phyloP scores from a whole-genome alignment of 2,113 vertebrate genomes.

The Engraulis encrasicolus region DNA sequence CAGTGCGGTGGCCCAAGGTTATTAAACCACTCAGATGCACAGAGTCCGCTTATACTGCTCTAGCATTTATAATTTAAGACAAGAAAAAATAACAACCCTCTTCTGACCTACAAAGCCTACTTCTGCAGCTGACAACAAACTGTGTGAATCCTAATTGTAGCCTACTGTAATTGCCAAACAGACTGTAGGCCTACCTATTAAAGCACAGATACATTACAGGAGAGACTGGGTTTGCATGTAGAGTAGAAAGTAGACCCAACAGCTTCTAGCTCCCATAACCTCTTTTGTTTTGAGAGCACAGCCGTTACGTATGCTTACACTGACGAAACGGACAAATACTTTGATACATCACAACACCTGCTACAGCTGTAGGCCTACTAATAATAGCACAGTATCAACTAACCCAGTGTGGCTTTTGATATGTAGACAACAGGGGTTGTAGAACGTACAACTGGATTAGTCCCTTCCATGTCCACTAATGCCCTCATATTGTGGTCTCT shows the following conservation, averaged over 20 bases:
- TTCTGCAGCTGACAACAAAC: background rate
- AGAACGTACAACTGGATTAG: background rate
- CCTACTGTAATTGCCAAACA: too few species aligned
- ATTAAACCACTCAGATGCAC: background rate
- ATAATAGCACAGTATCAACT: too few species aligned
- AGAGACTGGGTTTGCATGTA: too few species aligned
- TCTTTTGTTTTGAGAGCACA: background rate
- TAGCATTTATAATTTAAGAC: background rate
- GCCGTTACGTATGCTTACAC: background rate
- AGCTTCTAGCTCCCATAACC: too few species aligned
- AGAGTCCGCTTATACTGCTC: background rate
- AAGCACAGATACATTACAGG: too few species aligned
- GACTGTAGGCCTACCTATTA: too few species aligned
- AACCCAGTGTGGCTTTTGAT: too few species aligned
- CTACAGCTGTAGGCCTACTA: too few species aligned
- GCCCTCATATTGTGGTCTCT: slow-evolving; percentile 25
- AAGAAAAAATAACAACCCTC: background rate
- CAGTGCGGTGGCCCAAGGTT: slow-evolving; percentile 67
- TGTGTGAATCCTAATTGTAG: background rate
- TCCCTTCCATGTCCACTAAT: background rate
- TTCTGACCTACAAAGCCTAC: background rate
- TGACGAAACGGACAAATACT: background rate
- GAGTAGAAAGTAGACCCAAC: too few species aligned
- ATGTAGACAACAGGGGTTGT: background rate
- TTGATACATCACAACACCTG: background rate